Percentiles rank a stretch among this genome's conserved stretches.
These are phyloP conservation scores for Megaptera novaeangliae DNA, from an alignment of 2,113 vertebrate species.

Conservation along the genomic window DNA sequence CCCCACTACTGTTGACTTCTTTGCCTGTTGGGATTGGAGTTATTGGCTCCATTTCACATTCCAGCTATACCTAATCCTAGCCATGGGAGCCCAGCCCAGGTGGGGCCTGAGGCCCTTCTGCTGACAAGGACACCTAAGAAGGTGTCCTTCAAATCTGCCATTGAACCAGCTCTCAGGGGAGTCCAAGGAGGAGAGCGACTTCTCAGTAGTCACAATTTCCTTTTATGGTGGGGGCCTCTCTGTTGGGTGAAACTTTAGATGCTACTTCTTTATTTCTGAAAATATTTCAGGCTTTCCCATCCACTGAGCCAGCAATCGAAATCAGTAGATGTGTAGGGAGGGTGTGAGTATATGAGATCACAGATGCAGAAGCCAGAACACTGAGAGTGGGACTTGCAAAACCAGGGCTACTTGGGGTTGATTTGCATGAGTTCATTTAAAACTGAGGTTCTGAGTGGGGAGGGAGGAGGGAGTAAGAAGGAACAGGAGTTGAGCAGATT, in stretches of 20 bases:
- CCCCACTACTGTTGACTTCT: not conserved
- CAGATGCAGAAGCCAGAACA: not conserved
- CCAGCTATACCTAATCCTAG: not conserved
- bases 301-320: not conserved
- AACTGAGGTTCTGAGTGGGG: not conserved
- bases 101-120: not conserved
- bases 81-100: not conserved
- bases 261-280: not conserved
- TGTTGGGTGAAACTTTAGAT: conserved; percentile 1
- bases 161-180: not conserved
- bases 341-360: not conserved
- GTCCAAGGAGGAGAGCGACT: not conserved
- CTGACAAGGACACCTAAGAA: not conserved
- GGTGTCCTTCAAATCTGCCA: not conserved
- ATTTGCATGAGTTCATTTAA: not conserved
- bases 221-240: not conserved
- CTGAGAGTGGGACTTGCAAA: not conserved
- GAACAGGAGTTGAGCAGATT: not conserved
- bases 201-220: not conserved
- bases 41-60: not conserved
- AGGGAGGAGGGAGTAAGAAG: not conserved
- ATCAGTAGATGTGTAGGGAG: not conserved
- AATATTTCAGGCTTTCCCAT: conserved; percentile 1
- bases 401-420: not conserved
- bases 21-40: not conserved